Evolutionary conservation across 53 echinoderm and acorn worm genomes (phyloP), one percentile per base, ranked within the genome.

Genomic region (Antedon mediterranea): DNA sequence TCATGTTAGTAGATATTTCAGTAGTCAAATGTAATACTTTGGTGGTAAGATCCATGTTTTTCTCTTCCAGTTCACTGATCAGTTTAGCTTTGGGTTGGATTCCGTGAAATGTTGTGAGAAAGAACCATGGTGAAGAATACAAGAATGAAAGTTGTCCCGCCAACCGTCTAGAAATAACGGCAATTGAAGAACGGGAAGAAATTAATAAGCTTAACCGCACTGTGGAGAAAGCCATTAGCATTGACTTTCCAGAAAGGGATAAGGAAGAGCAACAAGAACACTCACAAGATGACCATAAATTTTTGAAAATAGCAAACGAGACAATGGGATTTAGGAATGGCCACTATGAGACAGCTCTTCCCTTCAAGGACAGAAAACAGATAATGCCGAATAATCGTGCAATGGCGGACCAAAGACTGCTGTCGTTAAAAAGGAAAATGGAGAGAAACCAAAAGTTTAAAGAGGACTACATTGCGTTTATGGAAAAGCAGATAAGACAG

Each of bases 11-110:
- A n/a, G n/a, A n/a, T n/a, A n/a, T n/a, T n/a, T n/a, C n/a, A n/a
- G n/a, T n/a, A n/a, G n/a, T n/a, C n/a, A n/a, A n/a, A n/a, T n/a
- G n/a, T n/a, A n/a, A n/a, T n/a, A n/a, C n/a, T n/a, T n/a, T n/a
- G n/a, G n/a, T n/a, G n/a, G n/a, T n/a, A n/a, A n/a, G n/a, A n/a
- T n/a, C n/a, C n/a, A n/a, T n/a, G n/a, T n/a, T n/a, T n/a, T n/a
- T n/a, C n/a, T n/a, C n/a, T n/a, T n/a, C n/a, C n/a, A n/a, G n/a
- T n/a, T n/a, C n/a, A n/a, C n/a, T n/a, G n/a, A n/a, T n/a, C n/a
- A n/a, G n/a, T n/a, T n/a, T n/a, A n/a, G n/a, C n/a, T 34, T 72
- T 85, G 30, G 81, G 85, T 72, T 80, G 80, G 80, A 80, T 85
- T 80, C 75, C 85, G 0, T 86, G 86, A 82, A 57, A 57, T 26